These are phyloP conservation scores for Siderastrea radians DNA, from an alignment of 92 coral and sea anemone genomes.

Conservation along the genomic window DNA sequence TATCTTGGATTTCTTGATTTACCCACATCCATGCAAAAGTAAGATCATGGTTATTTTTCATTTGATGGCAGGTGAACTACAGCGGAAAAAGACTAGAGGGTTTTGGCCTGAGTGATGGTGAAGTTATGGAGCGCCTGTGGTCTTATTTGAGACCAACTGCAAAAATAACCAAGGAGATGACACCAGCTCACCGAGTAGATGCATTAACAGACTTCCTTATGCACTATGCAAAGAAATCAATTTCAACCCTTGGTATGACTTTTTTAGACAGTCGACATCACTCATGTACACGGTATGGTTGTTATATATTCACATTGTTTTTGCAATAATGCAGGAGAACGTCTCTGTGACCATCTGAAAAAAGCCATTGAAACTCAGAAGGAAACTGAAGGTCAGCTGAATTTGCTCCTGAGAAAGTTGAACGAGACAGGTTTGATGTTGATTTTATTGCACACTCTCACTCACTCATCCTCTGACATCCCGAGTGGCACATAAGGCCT, in stretches of 20 bases:
- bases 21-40: no score
- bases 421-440: slow-evolving; percentile 40
- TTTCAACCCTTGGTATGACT: slow-evolving; percentile 42
- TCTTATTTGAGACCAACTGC: slow-evolving; percentile 65
- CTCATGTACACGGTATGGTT: no score
- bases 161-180: slow-evolving; percentile 72
- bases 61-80: slow-evolving; percentile 40
- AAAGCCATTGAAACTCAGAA: slow-evolving; percentile 43
- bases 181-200: slow-evolving; percentile 68
- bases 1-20: no score
- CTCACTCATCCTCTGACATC: no score
- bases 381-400: slow-evolving; percentile 53
- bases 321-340: slow-evolving; percentile 34
- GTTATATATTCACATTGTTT: neutral
- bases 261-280: no score
- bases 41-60: neutral
- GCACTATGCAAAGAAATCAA: slow-evolving; percentile 64
- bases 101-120: slow-evolving; percentile 73
- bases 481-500: no score
- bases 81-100: slow-evolving; percentile 60
- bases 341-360: slow-evolving; percentile 64
- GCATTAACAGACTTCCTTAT: slow-evolving; percentile 61
- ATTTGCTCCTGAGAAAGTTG: slow-evolving; percentile 38
- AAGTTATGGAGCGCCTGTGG: slow-evolving; percentile 74
- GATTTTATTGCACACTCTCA: no score